A percentile compares a stretch with the other conserved stretches of the same genome.
phyloP scores from a whole-genome alignment of 2,797 vertebrate genomes.

The Eremophila alpestris region DNA sequence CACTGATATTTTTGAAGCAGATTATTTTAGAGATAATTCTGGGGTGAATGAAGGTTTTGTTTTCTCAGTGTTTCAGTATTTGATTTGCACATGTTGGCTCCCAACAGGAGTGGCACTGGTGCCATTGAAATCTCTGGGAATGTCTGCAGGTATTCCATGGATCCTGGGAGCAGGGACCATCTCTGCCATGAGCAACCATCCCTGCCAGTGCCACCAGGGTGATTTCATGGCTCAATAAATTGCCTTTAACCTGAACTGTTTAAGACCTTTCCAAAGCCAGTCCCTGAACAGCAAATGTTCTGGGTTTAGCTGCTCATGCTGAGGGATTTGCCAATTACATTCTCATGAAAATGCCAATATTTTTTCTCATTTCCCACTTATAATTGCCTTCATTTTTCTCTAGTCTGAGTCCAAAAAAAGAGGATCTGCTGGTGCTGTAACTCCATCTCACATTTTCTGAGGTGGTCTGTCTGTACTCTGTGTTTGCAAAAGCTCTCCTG shows the following conservation, averaged over 20 bases:
- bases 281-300: not conserved
- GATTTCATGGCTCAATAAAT: not conserved
- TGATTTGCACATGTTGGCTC: not conserved
- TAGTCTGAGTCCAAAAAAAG: not conserved
- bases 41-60: not conserved
- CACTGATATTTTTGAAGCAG: not conserved
- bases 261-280: not conserved
- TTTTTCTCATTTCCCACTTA: not conserved
- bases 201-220: not conserved
- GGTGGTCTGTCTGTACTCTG: not conserved
- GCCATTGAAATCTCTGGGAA: not conserved
- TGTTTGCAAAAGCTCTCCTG: not conserved
- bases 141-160: rapidly evolving
- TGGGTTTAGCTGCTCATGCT: not conserved
- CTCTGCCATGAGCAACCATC: not conserved
- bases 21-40: not conserved
- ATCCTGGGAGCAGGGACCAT: not conserved
- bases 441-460: not conserved
- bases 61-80: not conserved
- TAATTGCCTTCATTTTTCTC: not conserved
- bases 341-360: not conserved
- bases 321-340: not conserved
- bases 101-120: not conserved
- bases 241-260: not conserved
- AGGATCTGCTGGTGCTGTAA: not conserved